These are phyloP conservation scores for Ptilorrhoa leucosticta DNA, from an alignment of 2,113 vertebrate genomes.

Conservation along the genomic window DNA sequence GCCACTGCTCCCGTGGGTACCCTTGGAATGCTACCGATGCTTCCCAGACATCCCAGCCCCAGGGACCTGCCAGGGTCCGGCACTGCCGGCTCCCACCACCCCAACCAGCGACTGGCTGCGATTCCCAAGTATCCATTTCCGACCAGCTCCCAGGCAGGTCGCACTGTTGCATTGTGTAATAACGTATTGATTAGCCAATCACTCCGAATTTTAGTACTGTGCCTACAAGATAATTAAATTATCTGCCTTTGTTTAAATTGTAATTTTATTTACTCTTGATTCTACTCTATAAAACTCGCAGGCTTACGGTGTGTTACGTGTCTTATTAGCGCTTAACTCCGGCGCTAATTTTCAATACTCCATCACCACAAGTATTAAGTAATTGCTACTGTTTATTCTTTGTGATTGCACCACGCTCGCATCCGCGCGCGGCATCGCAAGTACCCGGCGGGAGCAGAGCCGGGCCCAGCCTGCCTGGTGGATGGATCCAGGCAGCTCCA, in stretches of 20 bases:
- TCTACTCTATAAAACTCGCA: conserved; percentile 23
- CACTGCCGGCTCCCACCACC: background rate
- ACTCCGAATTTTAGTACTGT: conserved; percentile 65
- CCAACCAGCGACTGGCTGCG: background rate
- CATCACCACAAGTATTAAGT: background rate
- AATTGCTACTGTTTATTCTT: conserved; percentile 33
- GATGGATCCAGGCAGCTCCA: background rate
- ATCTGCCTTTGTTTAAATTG: conserved; percentile 69
- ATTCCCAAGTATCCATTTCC: background rate
- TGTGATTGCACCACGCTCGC: background rate
- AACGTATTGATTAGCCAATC: conserved; percentile 58
- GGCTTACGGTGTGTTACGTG: background rate
- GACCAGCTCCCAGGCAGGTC: background rate
- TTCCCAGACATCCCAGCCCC: background rate
- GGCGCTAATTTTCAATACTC: conserved; percentile 15
- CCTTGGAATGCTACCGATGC: background rate
- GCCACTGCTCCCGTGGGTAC: background rate
- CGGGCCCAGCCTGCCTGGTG: background rate
- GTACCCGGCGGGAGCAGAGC: accelerated
- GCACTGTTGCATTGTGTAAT: background rate
- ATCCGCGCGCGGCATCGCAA: background rate
- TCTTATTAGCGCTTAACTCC: background rate
- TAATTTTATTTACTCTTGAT: conserved; percentile 72
- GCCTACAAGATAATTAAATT: conserved; percentile 71
- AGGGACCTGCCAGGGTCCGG: background rate